These are phyloP conservation scores for Agapornis roseicollis DNA, from an alignment of 2,113 vertebrate species.

Conservation along the genomic window DNA sequence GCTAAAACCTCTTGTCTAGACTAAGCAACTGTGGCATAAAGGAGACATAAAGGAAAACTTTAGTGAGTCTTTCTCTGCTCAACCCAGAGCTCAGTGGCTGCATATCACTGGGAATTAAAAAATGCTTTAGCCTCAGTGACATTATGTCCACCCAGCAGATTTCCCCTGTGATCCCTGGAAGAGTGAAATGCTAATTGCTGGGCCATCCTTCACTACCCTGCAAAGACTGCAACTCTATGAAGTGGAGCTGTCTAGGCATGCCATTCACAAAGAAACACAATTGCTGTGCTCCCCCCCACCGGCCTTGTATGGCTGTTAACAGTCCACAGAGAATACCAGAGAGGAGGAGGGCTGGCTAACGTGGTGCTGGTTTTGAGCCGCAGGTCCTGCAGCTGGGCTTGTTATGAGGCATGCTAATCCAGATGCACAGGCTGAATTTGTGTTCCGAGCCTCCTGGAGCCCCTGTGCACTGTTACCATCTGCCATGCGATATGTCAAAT, in stretches of 20 bases:
- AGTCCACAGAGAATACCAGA: background rate
- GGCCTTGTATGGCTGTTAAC: background rate
- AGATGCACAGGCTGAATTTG: background rate
- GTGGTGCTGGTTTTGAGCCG: background rate
- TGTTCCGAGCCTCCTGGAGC: background rate
- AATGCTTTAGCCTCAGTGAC: background rate
- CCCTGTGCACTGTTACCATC: background rate
- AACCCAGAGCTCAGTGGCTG: background rate
- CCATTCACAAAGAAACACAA: background rate
- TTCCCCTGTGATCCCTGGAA: background rate
- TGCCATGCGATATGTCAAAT: accelerated
- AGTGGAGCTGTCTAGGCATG: background rate
- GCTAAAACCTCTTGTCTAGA: background rate
- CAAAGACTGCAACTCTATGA: background rate
- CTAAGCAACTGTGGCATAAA: background rate
- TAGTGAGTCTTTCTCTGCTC: background rate
- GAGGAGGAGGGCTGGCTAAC: background rate
- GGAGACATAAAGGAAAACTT: background rate
- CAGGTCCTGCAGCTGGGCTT: background rate
- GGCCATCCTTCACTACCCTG: background rate
- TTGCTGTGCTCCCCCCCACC: background rate
- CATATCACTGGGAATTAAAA: background rate
- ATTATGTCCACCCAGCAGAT: background rate
- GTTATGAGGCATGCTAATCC: background rate
- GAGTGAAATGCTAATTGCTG: background rate